phyloP scores from a whole-genome alignment of 2,113 vertebrate genomes.

The Ochotona princeps region DNA sequence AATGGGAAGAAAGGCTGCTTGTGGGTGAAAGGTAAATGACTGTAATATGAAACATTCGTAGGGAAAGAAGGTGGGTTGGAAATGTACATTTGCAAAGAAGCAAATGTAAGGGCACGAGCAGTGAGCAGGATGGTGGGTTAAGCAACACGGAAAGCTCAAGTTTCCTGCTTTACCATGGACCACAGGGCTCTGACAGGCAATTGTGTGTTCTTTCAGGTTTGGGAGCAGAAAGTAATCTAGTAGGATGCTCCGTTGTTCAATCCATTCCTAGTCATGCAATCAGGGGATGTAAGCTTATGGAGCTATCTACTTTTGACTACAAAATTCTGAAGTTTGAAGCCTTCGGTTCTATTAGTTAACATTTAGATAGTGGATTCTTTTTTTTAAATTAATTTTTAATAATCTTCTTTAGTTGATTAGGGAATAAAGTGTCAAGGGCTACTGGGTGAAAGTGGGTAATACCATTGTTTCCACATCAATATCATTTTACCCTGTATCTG shows the following conservation, averaged over 20 bases:
- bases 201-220: not conserved
- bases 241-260: not conserved
- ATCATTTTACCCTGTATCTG: too few species aligned
- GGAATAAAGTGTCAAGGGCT: too few species aligned
- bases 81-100: not conserved
- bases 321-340: constrained; percentile 8
- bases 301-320: not conserved
- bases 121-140: not conserved
- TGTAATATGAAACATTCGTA: not conserved
- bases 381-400: too few species aligned
- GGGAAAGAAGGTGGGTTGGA: not conserved
- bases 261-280: not conserved
- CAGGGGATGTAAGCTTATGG: not conserved
- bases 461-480: too few species aligned
- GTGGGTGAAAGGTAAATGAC: too few species aligned
- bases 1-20: not conserved
- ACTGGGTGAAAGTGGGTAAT: too few species aligned
- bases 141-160: not conserved
- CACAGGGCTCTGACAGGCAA: not conserved
- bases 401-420: too few species aligned
- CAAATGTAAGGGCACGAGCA: not conserved
- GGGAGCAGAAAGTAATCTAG: not conserved
- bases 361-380: not conserved
- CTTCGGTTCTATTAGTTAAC: constrained; percentile 38
- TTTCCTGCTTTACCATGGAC: not conserved